Base-by-base conservation (phyloP, 23 tunicate genomes). In the Corella eumyota region DNA sequence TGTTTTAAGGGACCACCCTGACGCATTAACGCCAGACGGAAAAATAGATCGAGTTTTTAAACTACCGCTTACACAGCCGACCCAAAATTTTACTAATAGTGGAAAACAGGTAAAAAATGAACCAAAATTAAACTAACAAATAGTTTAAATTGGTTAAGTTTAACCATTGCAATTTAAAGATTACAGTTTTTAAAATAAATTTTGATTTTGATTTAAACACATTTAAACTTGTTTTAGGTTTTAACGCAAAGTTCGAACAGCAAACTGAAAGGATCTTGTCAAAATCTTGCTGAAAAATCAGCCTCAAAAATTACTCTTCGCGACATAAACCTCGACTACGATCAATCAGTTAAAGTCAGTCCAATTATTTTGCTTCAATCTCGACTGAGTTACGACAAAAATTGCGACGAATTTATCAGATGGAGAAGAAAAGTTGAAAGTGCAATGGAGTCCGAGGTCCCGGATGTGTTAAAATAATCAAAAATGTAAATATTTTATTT, bases 351-450 rank as follows among this genome's bases (percentile, higher is more conserved):
- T 9, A 50, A 45, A 19, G 34, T 55, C 44, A 81, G 72, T 36
- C 79, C 78, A 3, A 34, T 68, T 11, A 40, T 37, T 44, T 27
- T 81, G n/a, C 59, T 84, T 21, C 44, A 63, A 27, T 66, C 30
- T 3, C 36, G 94, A 30, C 53, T 57, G 31, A 22, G 58, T 3
- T 84, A 62, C 51, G 94, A 84, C 62, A 68, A 70, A 56, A 83
- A 84, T 34, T 83, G 83, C 3, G 76, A 54, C 35, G 83, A 84
- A 64, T 84, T 84, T 51, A 69, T 61, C 32, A 38, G 94, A 19
- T 64, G 78, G 83, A 55, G 94, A 58, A 62, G 63, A 44, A 76
- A 69, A 33, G 30, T 75, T 25, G 76, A 68, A 33, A 51, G 63
- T 34, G 44, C 74, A 1, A 58, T 54, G 21, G 72, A 74, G 30